Base-by-base conservation (phyloP, 2,797 vertebrate species). In the Tadarida brasiliensis region DNA sequence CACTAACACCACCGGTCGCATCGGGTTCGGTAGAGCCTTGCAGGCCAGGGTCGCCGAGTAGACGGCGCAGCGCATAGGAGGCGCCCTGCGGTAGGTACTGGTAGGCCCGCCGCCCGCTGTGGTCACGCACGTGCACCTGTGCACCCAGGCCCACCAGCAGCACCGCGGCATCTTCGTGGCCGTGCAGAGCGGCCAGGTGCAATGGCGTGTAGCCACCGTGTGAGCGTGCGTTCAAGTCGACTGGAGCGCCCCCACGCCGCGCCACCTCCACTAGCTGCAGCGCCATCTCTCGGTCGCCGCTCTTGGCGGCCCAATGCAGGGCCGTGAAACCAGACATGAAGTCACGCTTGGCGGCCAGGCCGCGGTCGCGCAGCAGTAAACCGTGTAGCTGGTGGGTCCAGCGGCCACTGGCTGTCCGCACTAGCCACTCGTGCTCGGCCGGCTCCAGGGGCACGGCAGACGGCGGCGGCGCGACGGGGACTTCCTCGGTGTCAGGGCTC, bases 281-380 rank as follows among this genome's bases (percentile, higher is more conserved):
- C 57, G 99, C 98, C 98, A 99, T 99, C 0, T 99, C 98, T 0
- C 96, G 96, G 98, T 99, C 99, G 2, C 99, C 99, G 0, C 97
- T 98, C 97, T 99, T 99, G 92, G 99, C 99, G 0, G 99, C 99
- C 99, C 99, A 99, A 95, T 99, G 99, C 61, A 99, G 97, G 7
- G 99, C 99, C 0, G 99, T 99, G 98, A 99, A 99, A 35, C 99
- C 99, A 0, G 99, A 99, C 94, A 99, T 99, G 98, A 99, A 99
- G 98, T 99, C 99, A 86, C 98, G 99, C 94, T 99, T 99, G 87
- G 98, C 98, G 0, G 99, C 99, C 97, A 99, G 98, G 92, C 99
- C 98, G 92, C 90, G 49, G 39, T 99, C 99, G 0, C 93, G 97
- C 88, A 99, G 97, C 80, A 99, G 98, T 77, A 99, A 98, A 35